These are phyloP conservation scores for Hirtodrosophila confusa DNA, from an alignment of 2,888 invertebrate genomes.

Conservation along the genomic window DNA sequence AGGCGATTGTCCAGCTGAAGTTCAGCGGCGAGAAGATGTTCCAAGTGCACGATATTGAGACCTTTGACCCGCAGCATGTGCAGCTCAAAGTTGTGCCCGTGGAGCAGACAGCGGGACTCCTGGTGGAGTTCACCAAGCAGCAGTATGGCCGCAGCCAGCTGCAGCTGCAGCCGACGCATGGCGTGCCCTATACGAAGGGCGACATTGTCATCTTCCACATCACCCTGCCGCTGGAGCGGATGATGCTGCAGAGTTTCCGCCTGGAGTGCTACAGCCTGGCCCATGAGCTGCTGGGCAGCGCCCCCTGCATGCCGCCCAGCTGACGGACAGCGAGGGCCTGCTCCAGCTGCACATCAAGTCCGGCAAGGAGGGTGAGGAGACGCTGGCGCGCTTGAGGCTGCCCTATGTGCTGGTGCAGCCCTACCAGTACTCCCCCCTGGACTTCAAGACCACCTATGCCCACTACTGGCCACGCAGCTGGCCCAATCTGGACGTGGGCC, in stretches of 20 bases:
- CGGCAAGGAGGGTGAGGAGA: constrained; percentile 87
- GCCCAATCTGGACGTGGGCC: constrained; percentile 96
- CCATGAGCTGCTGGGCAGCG: constrained; percentile 90
- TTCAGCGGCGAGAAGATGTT: constrained; percentile 90
- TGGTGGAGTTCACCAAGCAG: constrained; percentile 78
- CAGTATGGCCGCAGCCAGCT: constrained; percentile 75
- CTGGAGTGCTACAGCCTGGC: constrained; percentile 69
- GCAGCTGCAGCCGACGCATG: constrained; percentile 68
- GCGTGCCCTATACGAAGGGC: constrained; percentile 71
- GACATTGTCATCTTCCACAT: constrained; percentile 81
- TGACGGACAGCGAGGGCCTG: constrained; percentile 90
- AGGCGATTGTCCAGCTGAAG: constrained; percentile 91
- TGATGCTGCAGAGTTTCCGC: constrained; percentile 61
- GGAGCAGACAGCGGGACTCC: constrained; percentile 57
- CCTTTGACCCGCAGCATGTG: constrained; percentile 84
- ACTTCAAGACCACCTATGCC: constrained; percentile 91
- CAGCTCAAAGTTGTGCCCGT: constrained; percentile 85
- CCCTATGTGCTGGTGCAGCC: constrained; percentile 86
- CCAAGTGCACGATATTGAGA: constrained; percentile 82
- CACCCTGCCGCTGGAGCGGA: constrained; percentile 66
- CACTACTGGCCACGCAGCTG: constrained; percentile 94
- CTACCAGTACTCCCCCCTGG: constrained; percentile 85
- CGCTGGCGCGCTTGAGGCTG: constrained; percentile 90
- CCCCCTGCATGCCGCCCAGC: constrained; percentile 91
- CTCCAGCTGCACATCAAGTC: constrained; percentile 90